Evolutionary conservation across 2,888 invertebrate species (phyloP), one percentile per base, ranked within the genome.

Genomic region (Xylophagus ater): DNA sequence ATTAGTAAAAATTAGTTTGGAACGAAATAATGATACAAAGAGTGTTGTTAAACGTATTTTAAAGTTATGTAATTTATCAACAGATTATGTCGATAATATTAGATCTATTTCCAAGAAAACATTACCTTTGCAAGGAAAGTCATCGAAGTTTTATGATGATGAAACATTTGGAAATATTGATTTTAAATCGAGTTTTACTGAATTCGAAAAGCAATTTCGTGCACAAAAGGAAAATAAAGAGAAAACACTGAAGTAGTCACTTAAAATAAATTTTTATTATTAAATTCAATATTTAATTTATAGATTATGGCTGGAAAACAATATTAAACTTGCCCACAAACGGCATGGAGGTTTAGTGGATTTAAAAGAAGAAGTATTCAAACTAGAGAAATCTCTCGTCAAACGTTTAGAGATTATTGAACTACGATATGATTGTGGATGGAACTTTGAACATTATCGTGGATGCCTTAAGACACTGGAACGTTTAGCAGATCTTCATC

Each of bases 401-500:
- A 31, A 53, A 17, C 54, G 57, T 8, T 65, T 79, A 35, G 69
- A 71, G 20, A 55, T 84, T 10, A 66, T 66, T 24, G 72, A 77
- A 46, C 70, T 82, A 3, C 62, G 72, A 17, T 87, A 86, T 72
- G 87, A 87, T 51, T 84, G 81, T 53, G 87, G 87, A 8, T 88
- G 88, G 88, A 86, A 87, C 54, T 77, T 82, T 41, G 80, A 83
- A 50, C 90, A 92, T 57, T 89, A 87, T 53, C 72, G 88, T 51
- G 92, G 90, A n/a, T 89, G 89, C 53, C 67, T 94, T 4, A 79
- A 84, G 53, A 86, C 89, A 46, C 77, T 94, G 29, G 76, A 76
- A 45, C 74, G 82, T 2, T 64, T 93, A 30, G 74, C 78, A 0
- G 69, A 76, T 30, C 81, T 89, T 53, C 84, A 92, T 66, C 71